Evolutionary conservation across 2,888 invertebrate species (phyloP).

Genomic region (Rhimphoctona megacephalus): DNA sequence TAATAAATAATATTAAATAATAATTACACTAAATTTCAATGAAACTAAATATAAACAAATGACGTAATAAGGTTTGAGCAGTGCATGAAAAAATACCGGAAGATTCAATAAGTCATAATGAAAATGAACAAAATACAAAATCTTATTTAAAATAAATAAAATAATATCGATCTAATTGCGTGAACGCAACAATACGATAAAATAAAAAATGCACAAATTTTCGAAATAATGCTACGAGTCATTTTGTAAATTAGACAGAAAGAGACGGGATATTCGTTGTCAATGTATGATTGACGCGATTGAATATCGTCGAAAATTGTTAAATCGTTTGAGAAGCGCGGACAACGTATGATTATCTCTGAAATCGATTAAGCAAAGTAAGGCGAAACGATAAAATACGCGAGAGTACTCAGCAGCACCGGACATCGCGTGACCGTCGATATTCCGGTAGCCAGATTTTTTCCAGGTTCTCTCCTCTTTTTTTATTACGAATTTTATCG

Average conservation of each 20-base stretch:
- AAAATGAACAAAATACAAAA: too few relatives aligned
- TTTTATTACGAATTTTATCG: slow-evolving; percentile 21
- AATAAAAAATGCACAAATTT: too few relatives aligned
- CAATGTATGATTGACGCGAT: not conserved
- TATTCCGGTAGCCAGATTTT: slow-evolving; percentile 38
- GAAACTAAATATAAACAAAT: not conserved
- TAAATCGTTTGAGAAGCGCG: not conserved
- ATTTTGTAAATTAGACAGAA: not conserved
- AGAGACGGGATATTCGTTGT: too few relatives aligned
- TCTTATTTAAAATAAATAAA: not conserved
- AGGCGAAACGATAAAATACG: slow-evolving; percentile 34
- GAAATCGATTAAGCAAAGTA: slow-evolving; percentile 57
- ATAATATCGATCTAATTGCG: too few relatives aligned
- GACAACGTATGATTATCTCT: slow-evolving; percentile 12
- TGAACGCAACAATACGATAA: too few relatives aligned
- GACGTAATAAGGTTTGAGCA: too few relatives aligned
- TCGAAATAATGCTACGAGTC: not conserved
- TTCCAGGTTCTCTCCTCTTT: not conserved
- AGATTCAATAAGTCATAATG: too few relatives aligned
- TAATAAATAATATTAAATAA: not conserved
- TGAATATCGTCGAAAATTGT: not conserved
- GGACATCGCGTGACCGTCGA: slow-evolving; percentile 57
- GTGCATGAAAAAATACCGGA: too few relatives aligned
- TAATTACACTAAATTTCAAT: not conserved
- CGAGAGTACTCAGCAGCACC: not conserved